phyloP scores from a whole-genome alignment of 2,113 vertebrate genomes.

The Macquaria ambigua region DNA sequence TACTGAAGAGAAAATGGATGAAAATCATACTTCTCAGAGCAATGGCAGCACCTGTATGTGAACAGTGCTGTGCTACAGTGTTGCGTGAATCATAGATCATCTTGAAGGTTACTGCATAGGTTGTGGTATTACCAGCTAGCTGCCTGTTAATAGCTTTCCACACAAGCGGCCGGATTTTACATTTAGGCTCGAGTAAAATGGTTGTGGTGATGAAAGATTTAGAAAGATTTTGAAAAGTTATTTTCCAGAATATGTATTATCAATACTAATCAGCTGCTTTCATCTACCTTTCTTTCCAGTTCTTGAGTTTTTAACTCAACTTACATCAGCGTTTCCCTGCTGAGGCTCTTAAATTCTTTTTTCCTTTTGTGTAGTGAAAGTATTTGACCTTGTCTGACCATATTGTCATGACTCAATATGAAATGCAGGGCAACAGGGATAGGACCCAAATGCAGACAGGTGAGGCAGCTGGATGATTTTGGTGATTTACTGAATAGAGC shows the following conservation, averaged over 20 bases:
- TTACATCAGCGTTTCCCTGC: constrained; percentile 16
- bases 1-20: constrained; percentile 7
- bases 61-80: constrained; percentile 2
- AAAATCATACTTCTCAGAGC: constrained; percentile 18
- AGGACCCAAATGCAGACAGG: too few species aligned
- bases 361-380: constrained; percentile 30
- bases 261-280: constrained; percentile 29
- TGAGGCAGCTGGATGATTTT: too few species aligned
- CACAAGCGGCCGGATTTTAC: constrained; percentile 18
- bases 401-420: constrained; percentile 10
- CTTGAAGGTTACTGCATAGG: constrained; percentile 42
- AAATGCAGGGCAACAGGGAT: too few species aligned
- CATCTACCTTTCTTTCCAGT: constrained; percentile 23
- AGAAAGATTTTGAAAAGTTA: constrained; percentile 22
- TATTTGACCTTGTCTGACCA: constrained; percentile 56
- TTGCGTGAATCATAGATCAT: constrained; percentile 47
- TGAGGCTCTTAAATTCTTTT: constrained; percentile 16
- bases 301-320: constrained; percentile 17
- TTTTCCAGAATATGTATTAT: constrained; percentile 29
- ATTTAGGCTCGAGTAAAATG: constrained; percentile 22
- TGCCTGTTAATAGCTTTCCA: constrained; percentile 34
- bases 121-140: constrained; percentile 39
- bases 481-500: too few species aligned
- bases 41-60: constrained; percentile 19
- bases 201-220: constrained; percentile 28